Conservation (phyloP, 2,113 vertebrate species). For the Vimba vimba region DNA sequence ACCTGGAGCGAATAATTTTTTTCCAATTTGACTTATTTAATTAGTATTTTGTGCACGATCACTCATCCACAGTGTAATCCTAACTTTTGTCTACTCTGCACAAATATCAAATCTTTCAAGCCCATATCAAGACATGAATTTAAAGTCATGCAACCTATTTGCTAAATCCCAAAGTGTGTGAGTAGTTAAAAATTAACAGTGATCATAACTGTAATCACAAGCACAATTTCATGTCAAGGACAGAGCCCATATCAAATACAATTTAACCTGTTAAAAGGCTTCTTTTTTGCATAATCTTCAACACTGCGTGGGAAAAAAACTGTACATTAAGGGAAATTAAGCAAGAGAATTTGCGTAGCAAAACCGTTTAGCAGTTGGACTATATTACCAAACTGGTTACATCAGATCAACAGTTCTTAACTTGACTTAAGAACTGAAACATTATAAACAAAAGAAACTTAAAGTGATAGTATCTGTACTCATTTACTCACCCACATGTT, state of each 20-base stretch:
- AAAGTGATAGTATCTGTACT: not conserved
- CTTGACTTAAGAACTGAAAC: not conserved
- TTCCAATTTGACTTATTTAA: no score
- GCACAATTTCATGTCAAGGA: not conserved
- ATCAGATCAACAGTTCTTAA: not conserved
- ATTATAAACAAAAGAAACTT: not conserved
- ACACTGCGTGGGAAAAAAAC: not conserved
- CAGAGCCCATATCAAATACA: not conserved
- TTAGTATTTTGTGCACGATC: no score
- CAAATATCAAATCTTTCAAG: no score
- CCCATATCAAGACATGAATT: no score
- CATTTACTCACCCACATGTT: no score
- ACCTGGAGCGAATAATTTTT: no score
- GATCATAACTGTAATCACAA: not conserved
- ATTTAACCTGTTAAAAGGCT: not conserved
- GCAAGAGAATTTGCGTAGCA: slow-evolving; percentile 1
- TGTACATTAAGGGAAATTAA: not conserved
- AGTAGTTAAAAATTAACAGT: slow-evolving; percentile 2
- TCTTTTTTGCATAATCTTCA: slow-evolving; percentile 10
- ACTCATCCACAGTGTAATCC: no score
- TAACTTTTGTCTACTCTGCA: no score
- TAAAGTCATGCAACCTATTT: not conserved
- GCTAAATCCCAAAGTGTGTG: not conserved
- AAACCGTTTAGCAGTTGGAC: not conserved
- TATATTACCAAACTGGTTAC: not conserved